These are phyloP conservation scores for Helogale parvula DNA, from an alignment of 2,113 vertebrate genomes.

Conservation along the genomic window DNA sequence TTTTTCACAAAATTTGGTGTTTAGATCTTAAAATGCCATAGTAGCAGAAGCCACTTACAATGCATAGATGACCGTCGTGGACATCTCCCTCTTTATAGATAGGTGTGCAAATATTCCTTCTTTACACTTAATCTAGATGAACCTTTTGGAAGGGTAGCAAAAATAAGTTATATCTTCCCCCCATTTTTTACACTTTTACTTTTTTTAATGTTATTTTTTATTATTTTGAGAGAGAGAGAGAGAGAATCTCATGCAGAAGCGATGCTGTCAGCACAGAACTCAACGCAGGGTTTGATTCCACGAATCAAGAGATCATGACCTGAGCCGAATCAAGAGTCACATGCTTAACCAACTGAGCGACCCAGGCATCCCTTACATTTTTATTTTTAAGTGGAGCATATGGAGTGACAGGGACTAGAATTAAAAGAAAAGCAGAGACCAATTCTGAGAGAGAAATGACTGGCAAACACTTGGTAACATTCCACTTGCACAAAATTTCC, in stretches of 20 bases:
- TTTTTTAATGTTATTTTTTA: no score
- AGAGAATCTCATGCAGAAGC: no score
- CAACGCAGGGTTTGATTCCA: no score
- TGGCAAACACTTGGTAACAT: not conserved
- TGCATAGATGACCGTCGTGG: not conserved
- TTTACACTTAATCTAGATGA: not conserved
- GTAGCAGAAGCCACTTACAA: not conserved
- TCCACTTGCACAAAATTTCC: not conserved
- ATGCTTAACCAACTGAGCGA: no score
- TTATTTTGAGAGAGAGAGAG: no score
- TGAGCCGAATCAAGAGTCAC: no score
- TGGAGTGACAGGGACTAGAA: not conserved
- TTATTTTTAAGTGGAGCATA: not conserved
- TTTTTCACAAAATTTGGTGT: conserved; percentile 11
- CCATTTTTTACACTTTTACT: not conserved
- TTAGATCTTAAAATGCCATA: not conserved
- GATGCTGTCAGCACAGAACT: no score
- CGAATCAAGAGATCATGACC: no score
- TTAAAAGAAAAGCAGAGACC: not conserved
- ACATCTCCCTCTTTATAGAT: rapidly evolving
- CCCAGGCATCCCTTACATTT: no score
- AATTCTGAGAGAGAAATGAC: not conserved
- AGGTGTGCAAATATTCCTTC: not conserved
- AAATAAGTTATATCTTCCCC: not conserved
- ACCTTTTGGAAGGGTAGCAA: not conserved